Evolutionary conservation across 53 echinoderm and acorn worm genomes (phyloP), one percentile per base, ranked within the genome.

Genomic region (Antedon mediterranea): DNA sequence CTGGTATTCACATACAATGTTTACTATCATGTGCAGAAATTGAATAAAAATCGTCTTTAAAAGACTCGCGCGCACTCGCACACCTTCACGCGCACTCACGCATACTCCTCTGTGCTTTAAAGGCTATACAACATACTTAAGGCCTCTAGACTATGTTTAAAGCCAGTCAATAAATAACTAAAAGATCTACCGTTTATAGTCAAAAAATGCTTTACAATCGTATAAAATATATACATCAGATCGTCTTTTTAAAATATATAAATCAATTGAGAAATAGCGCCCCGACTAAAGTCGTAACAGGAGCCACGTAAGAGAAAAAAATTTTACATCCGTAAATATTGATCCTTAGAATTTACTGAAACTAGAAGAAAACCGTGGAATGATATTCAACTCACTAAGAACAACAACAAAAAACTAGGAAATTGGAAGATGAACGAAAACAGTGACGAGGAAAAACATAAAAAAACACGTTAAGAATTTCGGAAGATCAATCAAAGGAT

Each of bases 151-250:
- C 57, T 57, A 57, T 57, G 20, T 8, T 57, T 57, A 57, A 57
- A 57, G 57, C 57, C 57, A 57, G 57, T 57, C 57, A 57, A 57
- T 57, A 57, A 57, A 57, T 57, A 57, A 57, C 57, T 57, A 57
- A 57, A 8, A 57, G 57, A 18, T 57, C 57, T 23, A 26, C 57
- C 23, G 9, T 23, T 13, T 18, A 57, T 57, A 57, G 57, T 57
- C 57, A 57, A 57, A 57, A n/a, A 57, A 57, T 57, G 57, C 57
- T 57, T 11, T 57, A 57, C 57, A 57, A 57, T 57, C 57, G 20
- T 57, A 57, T 57, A 57, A 57, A 57, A 57, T 57, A 57, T 57
- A 11, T 57, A 57, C 57, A 57, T 57, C 57, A 57, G 23, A 57
- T 26, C 37, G 11, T 57, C 14, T 57, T 41, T 41, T 57, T 57